These are phyloP conservation scores for Girardia tigrina DNA, from an alignment of 2,888 invertebrate species.

Conservation along the genomic window DNA sequence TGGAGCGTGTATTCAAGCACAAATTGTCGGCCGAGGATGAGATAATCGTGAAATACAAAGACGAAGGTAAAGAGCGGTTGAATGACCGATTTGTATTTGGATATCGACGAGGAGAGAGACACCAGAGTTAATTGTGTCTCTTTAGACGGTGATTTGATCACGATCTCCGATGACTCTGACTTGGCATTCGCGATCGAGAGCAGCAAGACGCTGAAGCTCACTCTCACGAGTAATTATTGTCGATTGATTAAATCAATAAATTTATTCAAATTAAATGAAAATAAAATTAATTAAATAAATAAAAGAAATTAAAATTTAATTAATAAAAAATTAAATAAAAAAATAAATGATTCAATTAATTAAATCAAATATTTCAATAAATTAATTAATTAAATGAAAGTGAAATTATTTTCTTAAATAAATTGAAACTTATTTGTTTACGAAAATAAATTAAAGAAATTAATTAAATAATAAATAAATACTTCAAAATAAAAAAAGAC, in stretches of 20 bases:
- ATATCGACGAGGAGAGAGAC: background rate
- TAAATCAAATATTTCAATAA: no score
- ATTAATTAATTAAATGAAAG: no score
- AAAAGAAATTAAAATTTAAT: no score
- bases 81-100: background rate
- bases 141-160: constrained; percentile 61
- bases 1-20: constrained; percentile 60
- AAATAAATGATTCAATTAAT: no score
- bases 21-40: constrained; percentile 58
- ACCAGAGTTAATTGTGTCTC: constrained; percentile 32
- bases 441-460: no score
- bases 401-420: no score
- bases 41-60: constrained; percentile 60
- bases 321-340: no score
- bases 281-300: no score
- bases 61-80: constrained; percentile 57
- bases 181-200: constrained; percentile 61
- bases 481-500: no score
- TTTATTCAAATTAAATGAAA: no score
- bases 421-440: no score
- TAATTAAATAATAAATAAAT: no score
- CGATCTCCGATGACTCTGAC: constrained; percentile 61
- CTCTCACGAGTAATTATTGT: constrained; percentile 53
- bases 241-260: background rate
- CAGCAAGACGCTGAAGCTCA: constrained; percentile 58